Evolutionary conservation across 2,113 vertebrate species (phyloP), one percentile per base, ranked within the genome.

Genomic region (Albula goreensis): DNA sequence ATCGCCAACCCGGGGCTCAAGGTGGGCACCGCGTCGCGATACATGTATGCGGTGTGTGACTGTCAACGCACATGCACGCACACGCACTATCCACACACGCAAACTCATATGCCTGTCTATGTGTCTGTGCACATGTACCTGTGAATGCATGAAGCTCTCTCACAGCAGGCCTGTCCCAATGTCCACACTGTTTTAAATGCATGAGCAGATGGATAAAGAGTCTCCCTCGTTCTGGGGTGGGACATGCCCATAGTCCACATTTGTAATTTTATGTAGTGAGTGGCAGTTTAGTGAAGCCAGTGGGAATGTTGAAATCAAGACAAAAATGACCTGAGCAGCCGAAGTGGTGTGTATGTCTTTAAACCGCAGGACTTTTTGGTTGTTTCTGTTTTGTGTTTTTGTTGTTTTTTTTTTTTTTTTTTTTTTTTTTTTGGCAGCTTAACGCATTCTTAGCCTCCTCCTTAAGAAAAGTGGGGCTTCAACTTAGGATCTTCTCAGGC

Each of bases 1-100:
- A 99, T 99, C 15, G 98, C 98, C 90, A 99, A 99, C 84, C 98
- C 98, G 0, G 98, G 98, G 77, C 97, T 99, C 19, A 99, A 99
- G 95, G 98, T 98, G 89, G 2, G 88, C 83, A 80, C 2, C 50
- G 51, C 48, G 50, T 52, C 70, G 1, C n/a, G 19, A 15, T 15
- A 15, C 60, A 63, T 15, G 17, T 63, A 63, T 9, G 15, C 60
- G 1, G 31, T 41, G 31, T 41, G 31, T 41, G 31, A 41, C 31
- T 41, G 31, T 41, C 31, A 41, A 41, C 77, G 53, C 63, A 60
- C 86, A 25, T 11, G 31, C 13, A 80, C 12, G 41, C 25, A 56
- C n/a, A 25, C 15, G 25, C 48, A 50, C 41, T 48, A 49, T 25
- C 25, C 17, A 56, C n/a, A 48, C 41, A 50, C 15, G 48, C n/a